phyloP scores from a whole-genome alignment of 2,797 vertebrate genomes.

The Falco cherrug region DNA sequence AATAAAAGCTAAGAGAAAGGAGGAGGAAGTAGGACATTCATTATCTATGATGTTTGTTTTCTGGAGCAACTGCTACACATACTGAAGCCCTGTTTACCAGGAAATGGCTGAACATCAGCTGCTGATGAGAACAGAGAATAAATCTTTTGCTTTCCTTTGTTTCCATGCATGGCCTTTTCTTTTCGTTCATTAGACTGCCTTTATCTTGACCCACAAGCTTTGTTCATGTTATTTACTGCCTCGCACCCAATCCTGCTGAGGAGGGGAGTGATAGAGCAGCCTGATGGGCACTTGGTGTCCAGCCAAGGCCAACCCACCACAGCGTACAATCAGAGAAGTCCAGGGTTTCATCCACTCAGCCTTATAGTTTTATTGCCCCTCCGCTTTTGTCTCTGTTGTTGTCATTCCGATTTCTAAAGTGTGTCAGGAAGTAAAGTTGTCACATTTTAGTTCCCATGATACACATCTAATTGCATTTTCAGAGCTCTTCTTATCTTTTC shows the following conservation, averaged over 20 bases:
- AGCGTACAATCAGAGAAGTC: background rate
- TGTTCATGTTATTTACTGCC: background rate
- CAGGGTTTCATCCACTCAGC: background rate
- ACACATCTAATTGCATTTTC: background rate
- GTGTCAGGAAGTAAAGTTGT: background rate
- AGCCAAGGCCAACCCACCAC: background rate
- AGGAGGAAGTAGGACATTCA: background rate
- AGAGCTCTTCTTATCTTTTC: background rate
- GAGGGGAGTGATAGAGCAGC: background rate
- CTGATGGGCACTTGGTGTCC: background rate
- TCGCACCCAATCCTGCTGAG: background rate
- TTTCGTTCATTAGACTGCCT: background rate
- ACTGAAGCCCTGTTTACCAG: background rate
- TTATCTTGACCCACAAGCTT: background rate
- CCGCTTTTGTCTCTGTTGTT: background rate
- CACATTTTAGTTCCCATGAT: background rate
- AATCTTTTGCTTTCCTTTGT: background rate
- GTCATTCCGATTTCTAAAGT: background rate
- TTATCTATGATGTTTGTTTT: background rate
- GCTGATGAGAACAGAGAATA: background rate
- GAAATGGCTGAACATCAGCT: background rate
- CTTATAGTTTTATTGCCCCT: background rate
- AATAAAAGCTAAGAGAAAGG: background rate
- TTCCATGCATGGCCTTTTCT: background rate
- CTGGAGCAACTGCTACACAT: background rate